Percentiles rank a stretch among this genome's conserved stretches.
These are phyloP conservation scores for Stichodactyla helianthus DNA, from an alignment of 64 coral and sea anemone genomes.

Conservation along the genomic window DNA sequence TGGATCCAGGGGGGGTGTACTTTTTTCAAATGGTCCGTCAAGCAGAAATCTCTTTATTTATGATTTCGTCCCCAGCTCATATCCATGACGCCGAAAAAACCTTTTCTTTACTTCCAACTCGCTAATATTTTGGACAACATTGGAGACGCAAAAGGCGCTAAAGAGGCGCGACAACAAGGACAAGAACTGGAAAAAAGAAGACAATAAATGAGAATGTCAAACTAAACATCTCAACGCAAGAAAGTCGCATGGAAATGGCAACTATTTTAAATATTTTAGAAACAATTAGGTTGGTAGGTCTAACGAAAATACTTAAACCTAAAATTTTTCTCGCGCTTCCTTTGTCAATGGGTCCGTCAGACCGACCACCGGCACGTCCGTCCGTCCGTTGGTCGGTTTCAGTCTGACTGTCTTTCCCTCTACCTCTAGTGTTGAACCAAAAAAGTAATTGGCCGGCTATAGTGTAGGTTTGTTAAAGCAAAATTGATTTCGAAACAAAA, in stretches of 20 bases:
- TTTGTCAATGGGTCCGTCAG: not conserved
- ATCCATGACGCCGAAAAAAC: not conserved
- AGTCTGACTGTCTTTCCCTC: not conserved
- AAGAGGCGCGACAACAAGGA: not conserved
- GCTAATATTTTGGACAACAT: slow-evolving; percentile 27
- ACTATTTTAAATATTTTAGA: too few relatives aligned
- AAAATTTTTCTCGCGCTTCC: not conserved
- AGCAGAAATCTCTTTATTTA: not conserved
- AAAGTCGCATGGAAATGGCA: too few relatives aligned
- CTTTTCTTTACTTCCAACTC: slow-evolving; percentile 13
- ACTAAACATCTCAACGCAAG: too few relatives aligned
- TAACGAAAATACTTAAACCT: too few relatives aligned
- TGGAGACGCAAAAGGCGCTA: slow-evolving; percentile 39
- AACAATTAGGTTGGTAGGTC: too few relatives aligned
- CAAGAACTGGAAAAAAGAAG: not conserved
- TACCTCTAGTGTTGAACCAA: too few relatives aligned
- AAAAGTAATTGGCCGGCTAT: too few relatives aligned
- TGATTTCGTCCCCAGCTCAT: slow-evolving; percentile 22
- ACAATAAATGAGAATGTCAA: not conserved
- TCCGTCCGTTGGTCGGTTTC: not conserved
- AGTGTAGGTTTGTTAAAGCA: too few relatives aligned
- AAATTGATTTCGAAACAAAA: too few relatives aligned
- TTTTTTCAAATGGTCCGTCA: not conserved
- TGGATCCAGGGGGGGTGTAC: too few relatives aligned
- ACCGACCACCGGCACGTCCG: not conserved